Evolutionary conservation across 2,888 invertebrate genomes (phyloP).

Genomic region (Melanostoma scalare): DNA sequence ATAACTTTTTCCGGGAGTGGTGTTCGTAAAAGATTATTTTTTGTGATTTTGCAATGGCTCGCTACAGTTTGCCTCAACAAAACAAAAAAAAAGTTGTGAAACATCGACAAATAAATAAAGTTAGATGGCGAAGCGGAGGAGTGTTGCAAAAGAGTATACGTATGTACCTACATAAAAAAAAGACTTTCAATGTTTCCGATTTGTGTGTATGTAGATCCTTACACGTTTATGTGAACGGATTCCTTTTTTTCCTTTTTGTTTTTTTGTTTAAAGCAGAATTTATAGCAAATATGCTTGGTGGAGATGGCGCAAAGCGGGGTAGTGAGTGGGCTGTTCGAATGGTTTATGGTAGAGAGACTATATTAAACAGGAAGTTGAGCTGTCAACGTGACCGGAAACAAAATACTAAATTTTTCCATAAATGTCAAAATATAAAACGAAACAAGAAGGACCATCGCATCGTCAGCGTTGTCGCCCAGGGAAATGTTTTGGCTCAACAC

Average conservation of each 20-base stretch:
- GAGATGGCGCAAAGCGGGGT: conserved; percentile 3
- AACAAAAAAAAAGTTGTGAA: conserved; percentile 33
- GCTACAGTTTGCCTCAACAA: background rate
- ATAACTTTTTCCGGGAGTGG: conserved; percentile 56
- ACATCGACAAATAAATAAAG: conserved; percentile 56
- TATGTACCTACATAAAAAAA: conserved; percentile 35
- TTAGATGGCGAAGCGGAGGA: conserved; percentile 34
- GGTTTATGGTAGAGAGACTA: conserved; percentile 33
- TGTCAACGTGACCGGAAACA: conserved; percentile 59
- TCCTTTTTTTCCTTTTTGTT: conserved; percentile 26
- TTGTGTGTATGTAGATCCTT: background rate
- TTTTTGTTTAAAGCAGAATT: conserved; percentile 36
- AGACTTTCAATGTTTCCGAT: conserved; percentile 47
- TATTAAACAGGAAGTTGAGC: conserved; percentile 64
- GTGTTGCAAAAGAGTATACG: conserved; percentile 32
- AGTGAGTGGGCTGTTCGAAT: conserved; percentile 15
- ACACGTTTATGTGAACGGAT: background rate
- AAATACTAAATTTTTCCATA: conserved; percentile 46
- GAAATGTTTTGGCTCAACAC: conserved; percentile 32
- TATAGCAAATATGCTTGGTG: conserved; percentile 48
- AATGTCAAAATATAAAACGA: conserved; percentile 32
- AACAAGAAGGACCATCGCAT: conserved; percentile 8
- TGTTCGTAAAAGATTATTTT: conserved; percentile 45
- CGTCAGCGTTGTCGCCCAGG: conserved; percentile 25
- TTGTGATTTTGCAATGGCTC: conserved; percentile 41